Evolutionary conservation across 2,113 vertebrate species (phyloP).

Genomic region (Grammomys dolichurus): DNA sequence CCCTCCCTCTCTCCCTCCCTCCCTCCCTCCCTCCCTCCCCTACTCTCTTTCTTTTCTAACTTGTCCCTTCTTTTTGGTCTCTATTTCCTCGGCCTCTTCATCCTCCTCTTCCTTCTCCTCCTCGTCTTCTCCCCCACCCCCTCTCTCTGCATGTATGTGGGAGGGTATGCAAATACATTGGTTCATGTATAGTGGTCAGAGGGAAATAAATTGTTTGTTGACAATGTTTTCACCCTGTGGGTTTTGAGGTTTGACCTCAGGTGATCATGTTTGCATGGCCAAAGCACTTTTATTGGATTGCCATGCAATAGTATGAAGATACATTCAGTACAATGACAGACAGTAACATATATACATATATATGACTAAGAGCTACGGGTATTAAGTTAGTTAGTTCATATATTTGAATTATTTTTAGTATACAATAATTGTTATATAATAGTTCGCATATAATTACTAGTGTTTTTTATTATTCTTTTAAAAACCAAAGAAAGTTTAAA

Average conservation of each 20-base stretch:
- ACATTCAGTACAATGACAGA: background rate
- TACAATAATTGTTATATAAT: background rate
- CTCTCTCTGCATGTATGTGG: background rate
- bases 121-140: no score
- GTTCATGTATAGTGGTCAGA: background rate
- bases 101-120: no score
- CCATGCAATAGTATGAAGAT: background rate
- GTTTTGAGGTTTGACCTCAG: background rate
- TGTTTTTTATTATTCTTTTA: background rate
- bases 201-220: background rate
- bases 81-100: no score
- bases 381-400: background rate
- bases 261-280: background rate
- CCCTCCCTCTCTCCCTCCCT: background rate
- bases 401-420: background rate
- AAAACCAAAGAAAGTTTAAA: background rate
- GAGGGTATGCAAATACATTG: no score
- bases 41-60: background rate
- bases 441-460: background rate
- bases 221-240: background rate
- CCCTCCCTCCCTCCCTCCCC: background rate
- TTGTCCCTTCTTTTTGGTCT: background rate
- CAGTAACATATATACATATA: no score
- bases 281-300: background rate
- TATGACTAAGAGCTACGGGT: background rate